These are phyloP conservation scores for Acleris sparsana DNA, from an alignment of 2,888 invertebrate genomes.

Conservation along the genomic window DNA sequence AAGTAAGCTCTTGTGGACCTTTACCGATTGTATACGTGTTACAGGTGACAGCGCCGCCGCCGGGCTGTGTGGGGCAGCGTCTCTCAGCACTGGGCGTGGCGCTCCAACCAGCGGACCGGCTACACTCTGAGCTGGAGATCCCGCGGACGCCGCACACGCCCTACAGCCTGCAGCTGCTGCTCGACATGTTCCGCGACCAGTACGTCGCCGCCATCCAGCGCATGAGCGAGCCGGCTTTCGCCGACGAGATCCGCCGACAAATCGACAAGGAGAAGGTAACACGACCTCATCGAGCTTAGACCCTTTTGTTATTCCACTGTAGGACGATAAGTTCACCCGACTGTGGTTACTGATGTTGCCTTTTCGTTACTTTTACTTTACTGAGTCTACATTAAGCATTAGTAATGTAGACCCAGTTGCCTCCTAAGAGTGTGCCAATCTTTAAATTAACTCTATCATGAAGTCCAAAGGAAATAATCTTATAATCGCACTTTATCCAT, in stretches of 20 bases:
- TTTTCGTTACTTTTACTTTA: no score
- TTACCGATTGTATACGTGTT: background rate
- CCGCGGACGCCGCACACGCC: slow-evolving; percentile 91
- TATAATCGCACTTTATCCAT: background rate
- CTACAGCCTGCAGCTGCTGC: slow-evolving; percentile 92
- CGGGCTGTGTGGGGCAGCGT: slow-evolving; percentile 96
- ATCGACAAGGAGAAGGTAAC: slow-evolving; percentile 91
- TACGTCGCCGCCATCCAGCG: slow-evolving; percentile 92
- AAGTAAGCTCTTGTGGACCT: no score
- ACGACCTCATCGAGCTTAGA: no score
- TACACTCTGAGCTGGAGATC: slow-evolving; percentile 93
- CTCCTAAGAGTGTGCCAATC: no score
- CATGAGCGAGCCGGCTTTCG: slow-evolving; percentile 92
- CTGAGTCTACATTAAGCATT: no score
- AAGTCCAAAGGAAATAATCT: no score
- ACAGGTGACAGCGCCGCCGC: slow-evolving; percentile 90
- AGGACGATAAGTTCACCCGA: no score
- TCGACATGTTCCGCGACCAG: slow-evolving; percentile 94
- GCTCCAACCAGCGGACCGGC: slow-evolving; percentile 83
- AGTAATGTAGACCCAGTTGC: no score
- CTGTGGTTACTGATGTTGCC: no score
- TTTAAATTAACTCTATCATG: no score
- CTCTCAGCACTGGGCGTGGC: slow-evolving; percentile 88
- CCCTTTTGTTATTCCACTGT: no score
- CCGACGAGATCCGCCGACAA: slow-evolving; percentile 87